Evolutionary conservation across 2,113 vertebrate species (phyloP).

Genomic region (Zosterops hypoxanthus): DNA sequence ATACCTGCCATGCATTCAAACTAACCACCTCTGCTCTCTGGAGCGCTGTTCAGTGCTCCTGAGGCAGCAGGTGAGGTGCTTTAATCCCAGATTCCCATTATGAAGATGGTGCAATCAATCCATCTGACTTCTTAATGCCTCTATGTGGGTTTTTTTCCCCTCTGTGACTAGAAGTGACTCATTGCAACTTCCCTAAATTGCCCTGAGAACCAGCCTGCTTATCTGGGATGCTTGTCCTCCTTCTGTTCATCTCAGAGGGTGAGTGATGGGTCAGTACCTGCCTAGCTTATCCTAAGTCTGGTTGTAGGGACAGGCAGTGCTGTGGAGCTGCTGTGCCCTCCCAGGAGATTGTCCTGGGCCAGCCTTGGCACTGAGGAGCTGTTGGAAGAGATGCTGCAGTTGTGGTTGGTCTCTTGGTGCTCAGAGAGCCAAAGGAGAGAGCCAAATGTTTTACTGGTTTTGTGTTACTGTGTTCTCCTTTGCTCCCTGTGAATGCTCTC

Average conservation of each 20-base stretch:
- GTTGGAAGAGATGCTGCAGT: neutral
- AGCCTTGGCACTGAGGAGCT: neutral
- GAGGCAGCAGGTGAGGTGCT: conserved; percentile 22
- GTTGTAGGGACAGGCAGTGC: neutral
- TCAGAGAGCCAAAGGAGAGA: neutral
- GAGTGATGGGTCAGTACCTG: neutral
- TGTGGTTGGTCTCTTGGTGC: neutral
- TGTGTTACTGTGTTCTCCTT: neutral
- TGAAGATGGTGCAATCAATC: neutral
- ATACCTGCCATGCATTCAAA: neutral
- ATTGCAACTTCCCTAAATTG: neutral
- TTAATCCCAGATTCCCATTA: neutral
- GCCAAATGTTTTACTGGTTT: neutral
- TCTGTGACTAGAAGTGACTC: neutral
- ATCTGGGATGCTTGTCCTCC: neutral
- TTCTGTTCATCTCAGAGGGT: neutral
- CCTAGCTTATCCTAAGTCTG: neutral
- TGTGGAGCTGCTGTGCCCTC: neutral
- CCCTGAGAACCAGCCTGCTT: neutral
- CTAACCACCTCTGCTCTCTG: neutral
- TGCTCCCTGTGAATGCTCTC: neutral
- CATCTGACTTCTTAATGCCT: neutral
- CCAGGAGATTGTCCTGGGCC: neutral
- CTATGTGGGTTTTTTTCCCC: rapidly evolving
- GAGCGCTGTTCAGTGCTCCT: neutral